Conservation (phyloP, 2,797 vertebrate genomes). For the Craterocephalus amniculus region DNA sequence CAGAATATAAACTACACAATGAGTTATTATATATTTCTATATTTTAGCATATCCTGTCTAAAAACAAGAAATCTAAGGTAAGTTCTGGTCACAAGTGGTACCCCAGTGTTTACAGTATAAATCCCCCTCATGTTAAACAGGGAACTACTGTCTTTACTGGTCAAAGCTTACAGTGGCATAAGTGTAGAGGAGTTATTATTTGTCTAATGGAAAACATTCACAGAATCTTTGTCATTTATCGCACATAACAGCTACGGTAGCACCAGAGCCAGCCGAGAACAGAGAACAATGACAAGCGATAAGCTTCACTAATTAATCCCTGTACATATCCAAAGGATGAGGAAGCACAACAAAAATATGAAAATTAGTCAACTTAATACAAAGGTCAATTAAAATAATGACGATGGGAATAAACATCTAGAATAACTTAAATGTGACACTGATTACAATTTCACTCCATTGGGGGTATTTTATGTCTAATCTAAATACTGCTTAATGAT, state of each 20-base stretch:
- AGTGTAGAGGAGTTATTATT: neutral
- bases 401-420: neutral
- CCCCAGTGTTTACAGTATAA: too few relatives aligned
- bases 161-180: neutral
- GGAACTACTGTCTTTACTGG: too few relatives aligned
- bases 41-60: too few relatives aligned
- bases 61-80: too few relatives aligned
- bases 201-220: neutral
- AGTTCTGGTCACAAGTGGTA: too few relatives aligned
- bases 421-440: neutral
- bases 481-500: constrained; percentile 34
- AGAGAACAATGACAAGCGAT: constrained; percentile 3
- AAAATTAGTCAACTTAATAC: neutral
- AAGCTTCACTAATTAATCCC: constrained; percentile 30
- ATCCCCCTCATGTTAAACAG: too few relatives aligned
- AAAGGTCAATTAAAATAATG: neutral
- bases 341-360: neutral
- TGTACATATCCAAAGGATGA: constrained; percentile 6
- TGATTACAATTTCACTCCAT: neutral
- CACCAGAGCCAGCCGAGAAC: neutral
- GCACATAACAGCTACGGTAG: neutral
- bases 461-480: neutral
- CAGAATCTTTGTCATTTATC: neutral
- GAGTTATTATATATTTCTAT: too few relatives aligned
- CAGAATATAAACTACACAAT: too few relatives aligned